These are phyloP conservation scores for Melieria omissa DNA, from an alignment of 2,888 invertebrate genomes.

Conservation along the genomic window DNA sequence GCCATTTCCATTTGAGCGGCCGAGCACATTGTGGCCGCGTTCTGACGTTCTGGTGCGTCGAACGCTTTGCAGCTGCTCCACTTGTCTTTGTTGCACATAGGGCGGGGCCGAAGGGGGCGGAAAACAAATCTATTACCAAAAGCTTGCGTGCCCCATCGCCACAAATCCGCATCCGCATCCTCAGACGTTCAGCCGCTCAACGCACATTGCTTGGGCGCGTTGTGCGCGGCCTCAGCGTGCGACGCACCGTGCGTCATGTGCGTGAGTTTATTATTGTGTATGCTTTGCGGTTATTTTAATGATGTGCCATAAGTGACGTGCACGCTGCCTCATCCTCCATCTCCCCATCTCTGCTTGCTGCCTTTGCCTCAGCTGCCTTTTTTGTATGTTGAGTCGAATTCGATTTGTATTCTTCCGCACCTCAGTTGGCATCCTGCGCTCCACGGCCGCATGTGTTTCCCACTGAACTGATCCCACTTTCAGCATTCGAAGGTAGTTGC, in stretches of 20 bases:
- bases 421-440: neutral
- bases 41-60: too few species aligned
- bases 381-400: neutral
- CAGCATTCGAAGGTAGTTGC: neutral
- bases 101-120: too few species aligned
- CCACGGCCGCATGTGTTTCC: neutral
- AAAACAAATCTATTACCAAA: too few species aligned
- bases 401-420: neutral
- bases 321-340: neutral
- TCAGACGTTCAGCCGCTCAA: neutral
- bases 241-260: slow-evolving; percentile 30
- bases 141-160: too few species aligned
- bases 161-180: neutral
- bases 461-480: too few species aligned
- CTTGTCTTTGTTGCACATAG: too few species aligned
- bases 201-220: neutral
- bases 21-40: too few species aligned
- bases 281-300: slow-evolving; percentile 46
- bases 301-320: slow-evolving; percentile 49
- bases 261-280: slow-evolving; percentile 43
- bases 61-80: too few species aligned
- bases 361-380: neutral
- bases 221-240: neutral
- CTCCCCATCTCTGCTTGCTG: neutral
- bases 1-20: too few species aligned